Evolutionary conservation across 1,140 invertebrate genomes (phyloP).

Genomic region (Zaprionus kolodkinae): DNA sequence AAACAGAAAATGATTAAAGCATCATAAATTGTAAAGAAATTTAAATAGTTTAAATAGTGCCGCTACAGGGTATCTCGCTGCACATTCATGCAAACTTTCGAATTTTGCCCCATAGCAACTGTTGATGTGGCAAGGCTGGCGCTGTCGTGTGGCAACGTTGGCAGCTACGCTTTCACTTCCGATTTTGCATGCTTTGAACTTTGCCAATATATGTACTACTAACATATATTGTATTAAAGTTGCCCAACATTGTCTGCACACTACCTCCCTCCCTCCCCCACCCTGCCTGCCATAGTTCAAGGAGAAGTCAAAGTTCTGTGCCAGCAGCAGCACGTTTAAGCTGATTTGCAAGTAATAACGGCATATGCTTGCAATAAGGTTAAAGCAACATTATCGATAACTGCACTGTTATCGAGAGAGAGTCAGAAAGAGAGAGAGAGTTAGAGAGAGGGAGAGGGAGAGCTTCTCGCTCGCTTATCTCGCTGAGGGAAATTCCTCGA

Average conservation of each 20-base stretch:
- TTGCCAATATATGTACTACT: conserved; percentile 53
- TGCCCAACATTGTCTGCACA: conserved; percentile 14
- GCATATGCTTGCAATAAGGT: conserved; percentile 1
- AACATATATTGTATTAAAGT: conserved; percentile 57
- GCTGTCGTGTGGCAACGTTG: conserved; percentile 10
- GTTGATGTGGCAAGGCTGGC: conserved; percentile 31
- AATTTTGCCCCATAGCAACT: not conserved
- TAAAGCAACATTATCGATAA: not conserved
- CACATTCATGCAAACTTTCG: not conserved
- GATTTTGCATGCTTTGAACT: conserved; percentile 78
- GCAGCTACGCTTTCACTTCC: conserved; percentile 37
- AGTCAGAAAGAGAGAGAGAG: not conserved
- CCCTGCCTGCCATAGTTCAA: not conserved
- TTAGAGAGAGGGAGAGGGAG: too few species aligned
- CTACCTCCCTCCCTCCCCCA: not conserved
- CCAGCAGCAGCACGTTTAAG: not conserved
- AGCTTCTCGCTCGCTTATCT: not conserved
- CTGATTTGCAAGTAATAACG: conserved; percentile 12
- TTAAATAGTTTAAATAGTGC: too few species aligned
- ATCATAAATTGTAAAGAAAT: too few species aligned
- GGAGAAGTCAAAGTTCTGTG: conserved; percentile 4
- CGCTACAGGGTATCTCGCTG: not conserved
- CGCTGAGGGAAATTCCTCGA: not conserved
- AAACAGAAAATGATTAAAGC: too few species aligned
- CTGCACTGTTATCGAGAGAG: not conserved